Percentiles rank a stretch among this genome's conserved stretches.
Evolutionary conservation across 1,140 invertebrate genomes (phyloP).

Genomic region (Pollicipes pollicipes): DNA sequence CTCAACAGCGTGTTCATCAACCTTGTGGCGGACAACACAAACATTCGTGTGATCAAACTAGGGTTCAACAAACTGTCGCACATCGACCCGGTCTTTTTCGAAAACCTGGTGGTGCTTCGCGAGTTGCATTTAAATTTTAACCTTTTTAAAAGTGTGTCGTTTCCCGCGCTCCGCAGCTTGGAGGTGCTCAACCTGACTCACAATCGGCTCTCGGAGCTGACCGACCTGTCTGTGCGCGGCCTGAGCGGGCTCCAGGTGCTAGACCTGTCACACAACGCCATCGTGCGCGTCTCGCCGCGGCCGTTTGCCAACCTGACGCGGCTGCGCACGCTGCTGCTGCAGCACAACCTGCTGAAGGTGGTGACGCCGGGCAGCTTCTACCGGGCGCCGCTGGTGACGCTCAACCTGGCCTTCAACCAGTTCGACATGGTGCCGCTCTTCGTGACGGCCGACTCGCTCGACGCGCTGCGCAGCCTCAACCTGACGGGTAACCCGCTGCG

Average conservation of each 20-base stretch:
- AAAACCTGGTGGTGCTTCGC: conserved; percentile 16
- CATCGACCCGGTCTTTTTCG: conserved; percentile 16
- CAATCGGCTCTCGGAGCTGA: conserved; percentile 27
- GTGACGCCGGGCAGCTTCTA: conserved; percentile 60
- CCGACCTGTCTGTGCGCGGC: conserved; percentile 39
- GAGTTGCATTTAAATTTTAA: conserved; percentile 23
- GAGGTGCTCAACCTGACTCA: conserved; percentile 23
- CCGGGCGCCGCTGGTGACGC: conserved; percentile 39
- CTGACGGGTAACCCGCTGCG: conserved; percentile 61
- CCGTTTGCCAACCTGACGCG: conserved; percentile 51
- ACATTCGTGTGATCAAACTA: conserved; percentile 13
- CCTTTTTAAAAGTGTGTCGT: conserved; percentile 44
- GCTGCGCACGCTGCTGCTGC: conserved; percentile 51
- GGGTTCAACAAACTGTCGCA: conserved; percentile 16
- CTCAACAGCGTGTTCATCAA: conserved; percentile 5
- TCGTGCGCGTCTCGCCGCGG: conserved; percentile 53
- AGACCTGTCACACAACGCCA: conserved; percentile 47
- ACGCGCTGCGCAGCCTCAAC: conserved; percentile 51
- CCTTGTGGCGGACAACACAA: conserved; percentile 11
- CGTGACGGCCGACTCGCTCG: conserved; percentile 50
- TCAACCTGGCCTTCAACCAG: conserved; percentile 61
- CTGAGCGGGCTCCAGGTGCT: conserved; percentile 47
- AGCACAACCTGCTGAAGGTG: conserved; percentile 53
- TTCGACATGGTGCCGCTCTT: conserved; percentile 59
- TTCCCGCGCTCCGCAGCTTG: conserved; percentile 29